These are phyloP conservation scores for Oxytorus armatus DNA, from an alignment of 2,888 invertebrate genomes.

Conservation along the genomic window DNA sequence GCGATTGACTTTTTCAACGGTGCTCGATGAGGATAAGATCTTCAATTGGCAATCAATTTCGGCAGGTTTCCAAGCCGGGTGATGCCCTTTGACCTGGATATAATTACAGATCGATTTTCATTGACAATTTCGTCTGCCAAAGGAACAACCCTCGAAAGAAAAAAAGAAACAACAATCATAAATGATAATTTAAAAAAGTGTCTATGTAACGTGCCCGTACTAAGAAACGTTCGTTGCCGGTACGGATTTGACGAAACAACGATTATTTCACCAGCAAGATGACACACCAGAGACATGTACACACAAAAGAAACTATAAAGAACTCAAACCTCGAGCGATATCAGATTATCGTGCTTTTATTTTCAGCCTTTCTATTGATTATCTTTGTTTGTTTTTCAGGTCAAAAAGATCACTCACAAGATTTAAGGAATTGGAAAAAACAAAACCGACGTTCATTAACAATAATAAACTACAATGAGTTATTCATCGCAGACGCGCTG, in stretches of 20 bases:
- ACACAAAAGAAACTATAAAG: not conserved
- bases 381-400: not conserved
- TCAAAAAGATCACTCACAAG: too few species aligned
- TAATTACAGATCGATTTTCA: conserved; percentile 81
- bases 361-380: not conserved
- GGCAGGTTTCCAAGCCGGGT: conserved; percentile 80
- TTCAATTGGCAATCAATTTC: conserved; percentile 73
- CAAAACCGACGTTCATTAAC: too few species aligned
- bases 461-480: conserved; percentile 63
- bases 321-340: conserved; percentile 24
- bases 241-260: conserved; percentile 8
- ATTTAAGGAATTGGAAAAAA: too few species aligned
- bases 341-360: conserved; percentile 5
- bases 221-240: conserved; percentile 35
- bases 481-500: conserved; percentile 72
- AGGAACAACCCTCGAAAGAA: conserved; percentile 68
- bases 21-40: conserved; percentile 21
- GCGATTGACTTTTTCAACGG: conserved; percentile 60
- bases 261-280: conserved; percentile 44
- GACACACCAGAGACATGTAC: conserved; percentile 26
- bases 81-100: conserved; percentile 82
- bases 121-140: conserved; percentile 80
- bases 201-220: too few species aligned
- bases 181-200: not conserved
- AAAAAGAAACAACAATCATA: not conserved